These are phyloP conservation scores for Pimephales promelas DNA, from an alignment of 2,113 vertebrate species.

Conservation along the genomic window DNA sequence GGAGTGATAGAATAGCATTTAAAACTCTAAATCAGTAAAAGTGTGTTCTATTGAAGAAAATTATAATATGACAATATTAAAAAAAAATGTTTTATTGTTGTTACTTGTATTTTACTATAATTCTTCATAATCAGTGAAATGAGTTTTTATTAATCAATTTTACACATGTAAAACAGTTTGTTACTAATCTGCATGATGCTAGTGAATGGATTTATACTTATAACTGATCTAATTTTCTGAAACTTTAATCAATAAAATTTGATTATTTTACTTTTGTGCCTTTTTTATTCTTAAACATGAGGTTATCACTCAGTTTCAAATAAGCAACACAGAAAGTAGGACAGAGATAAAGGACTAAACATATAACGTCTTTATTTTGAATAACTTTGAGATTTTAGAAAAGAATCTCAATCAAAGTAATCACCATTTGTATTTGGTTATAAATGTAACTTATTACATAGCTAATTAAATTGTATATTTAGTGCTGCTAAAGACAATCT, in stretches of 20 bases:
- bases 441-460: too few species aligned
- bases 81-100: too few species aligned
- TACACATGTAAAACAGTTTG: background rate
- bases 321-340: too few species aligned
- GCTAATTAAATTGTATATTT: too few species aligned
- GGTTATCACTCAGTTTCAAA: background rate
- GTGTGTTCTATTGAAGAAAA: background rate
- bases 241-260: background rate
- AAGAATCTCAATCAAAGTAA: too few species aligned
- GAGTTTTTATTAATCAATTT: background rate
- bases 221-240: background rate
- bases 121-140: background rate
- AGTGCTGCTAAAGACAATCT: too few species aligned
- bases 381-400: too few species aligned
- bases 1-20: background rate
- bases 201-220: background rate
- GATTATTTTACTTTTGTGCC: background rate
- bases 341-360: too few species aligned
- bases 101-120: background rate
- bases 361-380: too few species aligned
- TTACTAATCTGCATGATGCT: background rate
- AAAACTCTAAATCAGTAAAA: slow-evolving; percentile 2
- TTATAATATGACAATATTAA: too few species aligned
- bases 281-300: background rate
- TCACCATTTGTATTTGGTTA: too few species aligned